These are phyloP conservation scores for Sarcophaga variegata DNA, from an alignment of 2,888 invertebrate species.

Conservation along the genomic window DNA sequence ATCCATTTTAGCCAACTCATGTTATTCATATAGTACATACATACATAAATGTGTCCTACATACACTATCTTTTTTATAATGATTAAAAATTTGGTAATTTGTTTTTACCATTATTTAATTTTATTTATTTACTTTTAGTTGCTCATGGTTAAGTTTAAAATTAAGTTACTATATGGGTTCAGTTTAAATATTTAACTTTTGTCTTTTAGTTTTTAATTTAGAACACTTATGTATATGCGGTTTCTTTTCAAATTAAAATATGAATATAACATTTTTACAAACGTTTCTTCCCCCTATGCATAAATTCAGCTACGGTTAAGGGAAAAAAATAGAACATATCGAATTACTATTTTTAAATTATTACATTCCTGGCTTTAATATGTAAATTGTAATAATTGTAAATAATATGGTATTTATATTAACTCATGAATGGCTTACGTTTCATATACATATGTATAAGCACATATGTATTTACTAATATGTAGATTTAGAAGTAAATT, in stretches of 20 bases:
- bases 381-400: background rate
- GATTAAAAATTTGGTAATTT: background rate
- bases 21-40: background rate
- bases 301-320: no score
- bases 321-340: background rate
- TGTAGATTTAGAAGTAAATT: background rate
- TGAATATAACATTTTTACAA: background rate
- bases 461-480: no score
- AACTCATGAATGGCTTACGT: no score
- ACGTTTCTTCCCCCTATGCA: background rate
- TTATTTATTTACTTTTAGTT: conserved; percentile 3
- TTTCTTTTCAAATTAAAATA: conserved; percentile 6
- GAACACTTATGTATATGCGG: conserved; percentile 2
- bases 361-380: no score
- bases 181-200: background rate
- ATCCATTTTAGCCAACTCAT: conserved; percentile 24
- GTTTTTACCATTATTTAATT: conserved; percentile 21
- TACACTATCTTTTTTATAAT: background rate
- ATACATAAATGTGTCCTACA: background rate
- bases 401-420: background rate
- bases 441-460: no score
- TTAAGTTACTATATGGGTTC: background rate
- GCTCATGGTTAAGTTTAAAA: conserved; percentile 4
- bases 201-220: background rate
- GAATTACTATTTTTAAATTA: no score